Base-by-base conservation (phyloP, 2,888 invertebrate genomes). In the Pristionchus japonicus region DNA sequence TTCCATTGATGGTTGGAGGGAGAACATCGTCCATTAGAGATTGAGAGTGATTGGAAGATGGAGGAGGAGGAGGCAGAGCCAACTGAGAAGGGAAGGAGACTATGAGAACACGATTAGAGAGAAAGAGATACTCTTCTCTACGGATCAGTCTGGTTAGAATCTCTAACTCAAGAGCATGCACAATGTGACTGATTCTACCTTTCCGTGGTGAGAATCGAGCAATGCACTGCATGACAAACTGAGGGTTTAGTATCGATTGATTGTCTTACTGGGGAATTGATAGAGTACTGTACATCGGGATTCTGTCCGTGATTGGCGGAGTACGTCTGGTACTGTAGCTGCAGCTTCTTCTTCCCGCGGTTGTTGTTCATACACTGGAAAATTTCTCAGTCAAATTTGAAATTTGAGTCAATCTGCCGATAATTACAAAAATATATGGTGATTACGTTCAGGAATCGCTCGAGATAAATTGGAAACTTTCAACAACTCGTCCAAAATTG, bases 301-400 rank as follows among this genome's bases (percentile, higher is more conserved):
- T 80, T 90, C 43, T 89, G 90, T 17, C 90, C 90, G 61, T 93
- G 92, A 86, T 90, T 92, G 15, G 93, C 91, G 31, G 91, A 90
- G 89, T 92, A 93, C 0, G 91, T 92, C 88, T 93, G 93, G 52
- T 94, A 94, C 61, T 93, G 92, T 17, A 93, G 89, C 89, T 92
- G 92, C 64, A 92, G 90, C 85, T 92, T 92, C 90, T 94, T 92
- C 77, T 93, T 93, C 43, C 89, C 88, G 40, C 92, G 88, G 40
- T 90, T 89, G 64, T 92, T 91, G 64, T 91, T 91, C 77, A 91
- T 90, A 80, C 93, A 92, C 92, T 94, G 88, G 88, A 92, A 90
- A 27, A 15, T 57, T n/a, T 4, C 57, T 57, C 57, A 20, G n/a
- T n/a, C n/a, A n/a, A n/a, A n/a, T n/a, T n/a, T n/a, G n/a, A n/a